Percentiles rank a stretch among this genome's conserved stretches.
These are phyloP conservation scores for Rissa tridactyla DNA, from an alignment of 2,113 vertebrate genomes.

Conservation along the genomic window DNA sequence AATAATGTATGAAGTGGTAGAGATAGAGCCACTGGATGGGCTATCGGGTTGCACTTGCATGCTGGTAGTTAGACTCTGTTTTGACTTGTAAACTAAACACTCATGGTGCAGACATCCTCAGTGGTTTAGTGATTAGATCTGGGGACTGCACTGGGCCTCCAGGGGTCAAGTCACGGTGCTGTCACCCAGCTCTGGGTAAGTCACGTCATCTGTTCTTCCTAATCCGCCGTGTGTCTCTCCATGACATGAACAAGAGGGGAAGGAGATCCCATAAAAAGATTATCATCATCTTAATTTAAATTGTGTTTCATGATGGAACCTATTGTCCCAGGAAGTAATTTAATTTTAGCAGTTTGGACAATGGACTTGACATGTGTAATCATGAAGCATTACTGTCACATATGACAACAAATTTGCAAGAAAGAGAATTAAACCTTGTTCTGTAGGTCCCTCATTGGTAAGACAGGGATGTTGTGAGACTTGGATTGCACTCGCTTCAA, in stretches of 20 bases:
- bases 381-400: not conserved
- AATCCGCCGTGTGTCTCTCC: not conserved
- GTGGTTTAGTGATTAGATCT: conserved; percentile 44
- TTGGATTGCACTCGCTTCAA: not conserved
- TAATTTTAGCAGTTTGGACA: not conserved
- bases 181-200: not conserved
- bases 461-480: not conserved
- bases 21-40: not conserved
- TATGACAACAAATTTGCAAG: not conserved
- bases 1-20: not conserved
- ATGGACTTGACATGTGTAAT: not conserved
- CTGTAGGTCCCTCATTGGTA: not conserved
- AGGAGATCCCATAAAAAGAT: not conserved
- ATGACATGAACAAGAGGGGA: not conserved
- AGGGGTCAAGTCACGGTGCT: not conserved
- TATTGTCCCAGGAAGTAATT: not conserved
- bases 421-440: not conserved
- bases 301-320: not conserved
- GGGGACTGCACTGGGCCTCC: not conserved
- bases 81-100: conserved; percentile 33
- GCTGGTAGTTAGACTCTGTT: conserved; percentile 23
- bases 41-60: not conserved
- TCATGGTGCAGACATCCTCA: conserved; percentile 14
- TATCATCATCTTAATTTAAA: not conserved
- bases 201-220: not conserved